Conservation (phyloP, 2,888 invertebrate genomes). For the Bruchidius siliquastri region DNA sequence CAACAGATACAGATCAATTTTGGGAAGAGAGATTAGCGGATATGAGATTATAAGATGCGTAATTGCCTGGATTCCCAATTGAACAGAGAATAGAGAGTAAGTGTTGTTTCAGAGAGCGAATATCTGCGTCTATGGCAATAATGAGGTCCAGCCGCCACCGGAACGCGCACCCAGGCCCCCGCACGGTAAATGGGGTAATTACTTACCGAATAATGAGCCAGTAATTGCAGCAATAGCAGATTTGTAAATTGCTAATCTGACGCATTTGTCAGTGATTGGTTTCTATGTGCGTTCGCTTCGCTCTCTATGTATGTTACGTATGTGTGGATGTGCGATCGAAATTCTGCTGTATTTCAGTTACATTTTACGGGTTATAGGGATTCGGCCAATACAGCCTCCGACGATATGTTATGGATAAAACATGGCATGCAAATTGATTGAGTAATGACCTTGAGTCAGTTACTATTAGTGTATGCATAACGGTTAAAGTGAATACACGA, state of each 20-base stretch:
- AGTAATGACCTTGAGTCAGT: neutral
- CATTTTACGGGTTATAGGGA: conserved; percentile 3
- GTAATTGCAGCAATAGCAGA: conserved; percentile 50
- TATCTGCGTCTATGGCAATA: neutral
- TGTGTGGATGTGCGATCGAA: conserved; percentile 21
- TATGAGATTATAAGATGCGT: neutral
- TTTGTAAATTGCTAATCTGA: conserved; percentile 51
- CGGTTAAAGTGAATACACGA: too few species aligned
- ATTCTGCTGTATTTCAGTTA: conserved; percentile 23
- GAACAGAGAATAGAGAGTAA: neutral
- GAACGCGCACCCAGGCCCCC: neutral
- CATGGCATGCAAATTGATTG: neutral
- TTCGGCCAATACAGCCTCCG: neutral
- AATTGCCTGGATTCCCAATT: neutral
- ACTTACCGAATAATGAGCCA: conserved; percentile 49
- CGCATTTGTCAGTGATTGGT: conserved; percentile 46
- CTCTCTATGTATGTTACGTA: conserved; percentile 5
- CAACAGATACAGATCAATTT: neutral
- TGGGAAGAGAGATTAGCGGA: neutral
- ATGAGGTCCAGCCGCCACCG: conserved; percentile 1
- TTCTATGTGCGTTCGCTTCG: conserved; percentile 27
- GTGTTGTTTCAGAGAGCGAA: neutral
- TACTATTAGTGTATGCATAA: too few species aligned
- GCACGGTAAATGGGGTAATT: conserved; percentile 36
- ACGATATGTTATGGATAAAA: neutral